These are phyloP conservation scores for Neodiprion fabricii DNA, from an alignment of 1,140 invertebrate genomes.

Conservation along the genomic window DNA sequence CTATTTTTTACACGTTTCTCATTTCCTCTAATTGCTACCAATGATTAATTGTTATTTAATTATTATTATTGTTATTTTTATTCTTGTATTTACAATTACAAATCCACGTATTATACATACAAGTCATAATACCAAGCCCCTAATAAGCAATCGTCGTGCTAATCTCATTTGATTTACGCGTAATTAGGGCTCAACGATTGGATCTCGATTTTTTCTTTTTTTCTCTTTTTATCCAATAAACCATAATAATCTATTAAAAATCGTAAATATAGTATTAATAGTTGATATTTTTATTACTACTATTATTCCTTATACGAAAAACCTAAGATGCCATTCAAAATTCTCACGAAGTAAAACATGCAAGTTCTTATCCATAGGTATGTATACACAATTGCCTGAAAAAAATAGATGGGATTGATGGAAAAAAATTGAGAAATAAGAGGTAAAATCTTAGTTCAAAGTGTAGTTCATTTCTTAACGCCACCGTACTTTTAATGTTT, in stretches of 20 bases:
- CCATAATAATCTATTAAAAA: no score
- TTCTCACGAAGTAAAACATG: no score
- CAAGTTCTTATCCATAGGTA: no score
- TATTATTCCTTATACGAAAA: conserved; percentile 8
- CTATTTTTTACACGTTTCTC: conserved; percentile 42
- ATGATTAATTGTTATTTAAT: conserved; percentile 31
- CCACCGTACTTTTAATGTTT: no score
- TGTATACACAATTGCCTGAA: no score
- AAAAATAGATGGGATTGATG: no score
- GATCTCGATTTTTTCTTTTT: conserved; percentile 11
- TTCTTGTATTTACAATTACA: conserved; percentile 56
- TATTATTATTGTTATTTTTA: conserved; percentile 32
- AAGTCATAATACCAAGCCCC: conserved; percentile 45
- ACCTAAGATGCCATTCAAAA: not conserved
- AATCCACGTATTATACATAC: conserved; percentile 54
- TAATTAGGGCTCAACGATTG: conserved; percentile 17
- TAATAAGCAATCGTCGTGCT: conserved; percentile 28
- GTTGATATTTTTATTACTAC: not conserved
- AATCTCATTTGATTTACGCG: conserved; percentile 26
- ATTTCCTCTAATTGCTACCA: conserved; percentile 46
- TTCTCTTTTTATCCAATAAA: not conserved
- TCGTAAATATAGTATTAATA: no score
- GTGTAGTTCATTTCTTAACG: no score
- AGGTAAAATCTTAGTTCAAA: no score
- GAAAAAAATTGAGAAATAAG: no score